Conservation (phyloP, 2,113 vertebrate species). For the Ammodramus savannarum region DNA sequence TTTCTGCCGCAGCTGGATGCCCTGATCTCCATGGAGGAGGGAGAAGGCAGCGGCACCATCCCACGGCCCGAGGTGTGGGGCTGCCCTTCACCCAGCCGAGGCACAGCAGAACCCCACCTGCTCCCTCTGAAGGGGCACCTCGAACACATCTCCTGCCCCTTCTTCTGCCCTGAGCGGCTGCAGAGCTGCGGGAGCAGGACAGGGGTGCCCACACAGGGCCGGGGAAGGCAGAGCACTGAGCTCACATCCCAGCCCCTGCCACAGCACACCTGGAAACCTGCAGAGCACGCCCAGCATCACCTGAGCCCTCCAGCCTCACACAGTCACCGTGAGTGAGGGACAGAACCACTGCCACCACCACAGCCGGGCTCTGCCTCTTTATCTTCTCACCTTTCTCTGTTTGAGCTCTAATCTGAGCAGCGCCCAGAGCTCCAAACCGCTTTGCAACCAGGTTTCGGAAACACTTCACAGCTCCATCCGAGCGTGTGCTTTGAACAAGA, state of each 20-base stretch:
- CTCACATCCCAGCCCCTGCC: accelerated
- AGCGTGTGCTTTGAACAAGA: background rate
- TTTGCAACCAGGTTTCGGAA: background rate
- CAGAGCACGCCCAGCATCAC: background rate
- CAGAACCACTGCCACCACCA: background rate
- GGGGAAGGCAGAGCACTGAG: accelerated
- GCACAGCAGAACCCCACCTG: accelerated
- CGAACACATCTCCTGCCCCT: background rate
- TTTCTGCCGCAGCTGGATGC: background rate
- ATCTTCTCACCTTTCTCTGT: background rate
- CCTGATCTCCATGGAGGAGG: background rate
- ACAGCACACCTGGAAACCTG: background rate
- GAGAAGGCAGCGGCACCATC: background rate
- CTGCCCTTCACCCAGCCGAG: background rate
- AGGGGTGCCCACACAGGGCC: accelerated
- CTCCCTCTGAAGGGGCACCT: background rate
- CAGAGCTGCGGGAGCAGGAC: background rate
- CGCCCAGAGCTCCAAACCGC: background rate
- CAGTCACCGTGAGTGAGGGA: accelerated
- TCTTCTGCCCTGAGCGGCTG: accelerated
- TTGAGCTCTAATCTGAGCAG: background rate
- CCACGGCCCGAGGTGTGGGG: accelerated
- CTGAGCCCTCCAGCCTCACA: accelerated
- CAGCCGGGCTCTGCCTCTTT: background rate
- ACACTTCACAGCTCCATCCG: background rate